phyloP scores from a whole-genome alignment of 2,113 vertebrate species.

The Amazona guildingii region DNA sequence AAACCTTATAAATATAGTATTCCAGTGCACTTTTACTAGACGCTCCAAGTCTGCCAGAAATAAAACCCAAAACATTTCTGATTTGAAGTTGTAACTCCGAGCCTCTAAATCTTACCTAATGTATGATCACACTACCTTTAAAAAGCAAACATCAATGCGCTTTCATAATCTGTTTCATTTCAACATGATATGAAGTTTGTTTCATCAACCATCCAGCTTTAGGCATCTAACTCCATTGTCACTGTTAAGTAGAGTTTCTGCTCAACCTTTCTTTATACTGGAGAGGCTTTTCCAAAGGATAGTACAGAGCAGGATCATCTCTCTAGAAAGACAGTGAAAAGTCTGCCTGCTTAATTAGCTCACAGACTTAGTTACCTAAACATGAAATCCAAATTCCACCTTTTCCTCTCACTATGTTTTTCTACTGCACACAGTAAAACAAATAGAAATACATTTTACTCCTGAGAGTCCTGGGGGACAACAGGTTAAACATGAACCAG shows the following conservation, averaged over 20 bases:
- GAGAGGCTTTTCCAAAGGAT: background rate
- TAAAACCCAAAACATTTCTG: background rate
- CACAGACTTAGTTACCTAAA: background rate
- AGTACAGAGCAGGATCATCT: background rate
- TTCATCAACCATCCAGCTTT: background rate
- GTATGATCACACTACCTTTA: background rate
- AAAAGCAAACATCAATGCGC: conserved; percentile 11
- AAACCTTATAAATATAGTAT: conserved; percentile 34
- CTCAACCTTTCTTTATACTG: background rate
- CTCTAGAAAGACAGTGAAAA: background rate
- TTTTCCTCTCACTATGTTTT: background rate
- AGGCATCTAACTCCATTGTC: background rate
- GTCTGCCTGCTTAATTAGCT: background rate
- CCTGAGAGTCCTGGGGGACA: background rate
- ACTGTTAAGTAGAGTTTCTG: background rate
- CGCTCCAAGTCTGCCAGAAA: background rate
- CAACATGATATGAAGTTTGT: background rate
- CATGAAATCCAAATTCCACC: background rate
- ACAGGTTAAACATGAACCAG: background rate
- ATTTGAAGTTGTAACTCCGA: conserved; percentile 8
- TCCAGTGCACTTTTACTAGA: conserved; percentile 43
- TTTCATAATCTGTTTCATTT: conserved; percentile 38
- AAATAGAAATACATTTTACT: background rate
- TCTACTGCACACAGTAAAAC: background rate
- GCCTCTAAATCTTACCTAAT: background rate